Conservation (phyloP, 2,113 vertebrate genomes). For the Paramormyrops kingsleyae region DNA sequence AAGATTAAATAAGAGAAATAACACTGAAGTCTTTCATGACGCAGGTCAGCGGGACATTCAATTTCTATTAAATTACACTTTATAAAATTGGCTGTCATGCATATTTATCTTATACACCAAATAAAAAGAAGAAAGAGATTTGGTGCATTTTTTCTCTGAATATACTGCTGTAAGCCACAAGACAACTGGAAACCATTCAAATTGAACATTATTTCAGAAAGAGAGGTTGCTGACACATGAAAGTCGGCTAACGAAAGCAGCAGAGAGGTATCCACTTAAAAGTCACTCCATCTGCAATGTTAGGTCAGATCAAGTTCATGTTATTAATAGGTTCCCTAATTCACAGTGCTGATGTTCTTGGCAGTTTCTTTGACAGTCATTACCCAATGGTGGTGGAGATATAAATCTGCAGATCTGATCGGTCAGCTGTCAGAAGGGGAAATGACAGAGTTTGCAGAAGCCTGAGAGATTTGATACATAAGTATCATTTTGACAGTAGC, state of each 20-base stretch:
- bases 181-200: background rate
- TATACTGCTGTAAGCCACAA: background rate
- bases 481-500: background rate
- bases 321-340: background rate
- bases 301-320: background rate
- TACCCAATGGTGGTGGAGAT: background rate
- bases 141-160: background rate
- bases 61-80: background rate
- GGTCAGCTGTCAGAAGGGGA: background rate
- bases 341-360: background rate
- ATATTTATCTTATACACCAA: background rate
- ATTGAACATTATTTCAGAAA: background rate
- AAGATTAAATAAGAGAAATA: background rate
- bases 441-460: background rate
- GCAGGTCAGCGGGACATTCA: background rate
- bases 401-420: background rate
- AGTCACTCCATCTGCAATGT: background rate
- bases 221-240: background rate
- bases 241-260: background rate
- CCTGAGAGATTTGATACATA: background rate
- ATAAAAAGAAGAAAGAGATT: background rate
- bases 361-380: background rate
- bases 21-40: background rate
- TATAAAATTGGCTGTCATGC: background rate
- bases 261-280: background rate